Evolutionary conservation across 1,140 invertebrate genomes (phyloP), one percentile per base, ranked within the genome.

Genomic region (Sinonovacula constricta): DNA sequence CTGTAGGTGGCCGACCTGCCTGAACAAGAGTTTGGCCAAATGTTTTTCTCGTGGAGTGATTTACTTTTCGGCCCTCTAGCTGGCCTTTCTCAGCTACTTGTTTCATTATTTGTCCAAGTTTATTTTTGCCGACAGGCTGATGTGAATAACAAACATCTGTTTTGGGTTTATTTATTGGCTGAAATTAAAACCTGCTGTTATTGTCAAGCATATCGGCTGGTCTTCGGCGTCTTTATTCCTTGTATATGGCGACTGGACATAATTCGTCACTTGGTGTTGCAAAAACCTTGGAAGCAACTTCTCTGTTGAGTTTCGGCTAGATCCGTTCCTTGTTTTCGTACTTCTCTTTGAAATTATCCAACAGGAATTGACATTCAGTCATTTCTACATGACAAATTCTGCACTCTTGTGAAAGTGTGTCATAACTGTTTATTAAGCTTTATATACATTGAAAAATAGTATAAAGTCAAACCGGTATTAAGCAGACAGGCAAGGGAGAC

Each of bases 41-140:
- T 34, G 54, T 67, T 79, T 79, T 79, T 15, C 68, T 71, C 66
- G n/a, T n/a, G n/a, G n/a, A n/a, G n/a, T n/a, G n/a, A n/a, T n/a
- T n/a, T n/a, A n/a, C n/a, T n/a, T n/a, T 79, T 33, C 67, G 1
- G 24, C 66, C 76, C 12, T 34, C n/a, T 30, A 70, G n/a, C 24
- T 66, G 12, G 3, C 60, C 68, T 18, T 57, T 33, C 24, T 71
- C 62, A 30, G 77, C 53, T 22, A 57, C 15, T 22, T 15, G 26
- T 51, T 65, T 56, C 39, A 79, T 79, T 45, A 71, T 79, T 31
- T 65, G 0, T 18, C 77, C n/a, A n/a, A n/a, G n/a, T n/a, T n/a
- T n/a, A n/a, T n/a, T n/a, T n/a, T n/a, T n/a, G n/a, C n/a, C n/a
- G n/a, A n/a, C n/a, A n/a, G n/a, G n/a, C n/a, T n/a, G n/a, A n/a